A percentile compares a stretch with the other conserved stretches of the same genome.
Conservation (phyloP, 2,888 invertebrate genomes). For the Chloroclysta siterata region DNA sequence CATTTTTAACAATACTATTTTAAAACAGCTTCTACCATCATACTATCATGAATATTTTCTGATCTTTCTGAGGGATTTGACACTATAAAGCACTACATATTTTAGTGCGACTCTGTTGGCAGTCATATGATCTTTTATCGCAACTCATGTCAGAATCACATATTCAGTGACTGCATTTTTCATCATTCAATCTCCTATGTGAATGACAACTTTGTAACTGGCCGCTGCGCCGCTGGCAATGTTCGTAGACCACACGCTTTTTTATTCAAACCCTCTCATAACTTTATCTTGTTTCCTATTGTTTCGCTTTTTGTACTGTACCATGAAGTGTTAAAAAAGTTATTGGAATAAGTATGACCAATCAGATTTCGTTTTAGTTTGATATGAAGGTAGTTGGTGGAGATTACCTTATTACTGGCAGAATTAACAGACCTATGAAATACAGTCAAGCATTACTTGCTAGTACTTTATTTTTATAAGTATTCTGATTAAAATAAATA, state of each 20-base stretch:
- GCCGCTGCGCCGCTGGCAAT: constrained; percentile 40
- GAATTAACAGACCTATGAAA: no score
- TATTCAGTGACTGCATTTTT: constrained; percentile 73
- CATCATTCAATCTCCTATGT: constrained; percentile 67
- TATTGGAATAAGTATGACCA: no score
- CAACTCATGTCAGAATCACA: constrained; percentile 59
- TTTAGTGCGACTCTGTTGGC: constrained; percentile 49
- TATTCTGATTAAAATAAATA: background rate
- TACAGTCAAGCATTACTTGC: background rate
- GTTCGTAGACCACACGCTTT: constrained; percentile 28
- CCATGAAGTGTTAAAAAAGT: no score
- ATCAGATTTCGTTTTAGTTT: no score
- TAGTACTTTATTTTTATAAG: no score
- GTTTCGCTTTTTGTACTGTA: background rate
- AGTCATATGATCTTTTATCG: constrained; percentile 60
- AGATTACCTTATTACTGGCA: no score
- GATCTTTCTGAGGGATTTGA: constrained; percentile 46
- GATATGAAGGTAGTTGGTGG: no score
- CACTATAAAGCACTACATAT: constrained; percentile 60
- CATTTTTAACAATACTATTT: background rate
- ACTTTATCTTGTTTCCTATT: constrained; percentile 4
- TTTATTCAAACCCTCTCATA: constrained; percentile 14
- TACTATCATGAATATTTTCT: constrained; percentile 33
- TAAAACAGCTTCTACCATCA: background rate
- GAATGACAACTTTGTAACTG: constrained; percentile 49